Conservation (phyloP, 2,888 invertebrate species). For the Pimpla rufipes region DNA sequence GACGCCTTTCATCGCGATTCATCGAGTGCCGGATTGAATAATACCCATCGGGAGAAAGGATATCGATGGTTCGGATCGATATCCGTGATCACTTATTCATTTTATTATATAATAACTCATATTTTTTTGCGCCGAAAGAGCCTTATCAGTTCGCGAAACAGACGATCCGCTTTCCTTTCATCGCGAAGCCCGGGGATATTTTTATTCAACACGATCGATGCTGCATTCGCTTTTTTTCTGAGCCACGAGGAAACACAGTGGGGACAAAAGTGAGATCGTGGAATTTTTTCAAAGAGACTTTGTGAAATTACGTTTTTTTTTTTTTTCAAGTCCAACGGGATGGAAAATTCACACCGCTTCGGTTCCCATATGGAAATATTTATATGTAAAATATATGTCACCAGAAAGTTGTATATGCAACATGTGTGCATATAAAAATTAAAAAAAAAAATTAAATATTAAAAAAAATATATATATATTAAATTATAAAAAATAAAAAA, state of each 20-base stretch:
- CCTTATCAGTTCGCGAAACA: background rate
- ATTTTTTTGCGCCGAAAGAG: background rate
- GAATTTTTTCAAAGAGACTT: background rate
- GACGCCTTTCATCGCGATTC: slow-evolving; percentile 17
- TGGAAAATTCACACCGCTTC: too few relatives aligned
- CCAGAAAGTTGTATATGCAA: too few relatives aligned
- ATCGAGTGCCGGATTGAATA: slow-evolving; percentile 15
- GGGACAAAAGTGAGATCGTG: slow-evolving; percentile 26
- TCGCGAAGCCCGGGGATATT: slow-evolving; percentile 5
- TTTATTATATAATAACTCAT: background rate
- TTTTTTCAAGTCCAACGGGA: too few relatives aligned
- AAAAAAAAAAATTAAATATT: too few relatives aligned
- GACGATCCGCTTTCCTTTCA: slow-evolving; percentile 16
- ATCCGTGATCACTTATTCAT: slow-evolving; percentile 6
- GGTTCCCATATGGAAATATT: too few relatives aligned
- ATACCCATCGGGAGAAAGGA: background rate
- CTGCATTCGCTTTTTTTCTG: slow-evolving; percentile 20
- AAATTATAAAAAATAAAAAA: background rate
- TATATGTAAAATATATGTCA: too few relatives aligned
- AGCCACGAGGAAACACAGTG: slow-evolving; percentile 19
- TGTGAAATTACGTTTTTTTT: too few relatives aligned
- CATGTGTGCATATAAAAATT: too few relatives aligned
- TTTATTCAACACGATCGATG: background rate
- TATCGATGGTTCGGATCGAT: slow-evolving; percentile 14
- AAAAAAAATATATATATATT: too few relatives aligned